Percentiles rank a stretch among this genome's conserved stretches.
These are phyloP conservation scores for Paramuricea clavata DNA, from an alignment of 92 coral and sea anemone genomes.

Conservation along the genomic window DNA sequence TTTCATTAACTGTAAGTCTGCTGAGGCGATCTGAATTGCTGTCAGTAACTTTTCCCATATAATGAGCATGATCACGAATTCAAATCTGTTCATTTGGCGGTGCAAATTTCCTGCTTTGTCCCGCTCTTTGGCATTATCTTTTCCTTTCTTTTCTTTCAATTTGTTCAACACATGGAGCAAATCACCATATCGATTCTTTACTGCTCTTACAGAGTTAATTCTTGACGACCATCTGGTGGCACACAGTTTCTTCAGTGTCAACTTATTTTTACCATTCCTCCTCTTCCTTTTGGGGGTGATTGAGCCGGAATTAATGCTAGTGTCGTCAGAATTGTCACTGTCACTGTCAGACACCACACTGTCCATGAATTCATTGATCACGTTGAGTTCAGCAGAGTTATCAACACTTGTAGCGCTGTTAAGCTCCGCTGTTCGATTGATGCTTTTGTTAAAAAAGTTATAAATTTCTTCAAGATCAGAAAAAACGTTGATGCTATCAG, in stretches of 20 bases:
- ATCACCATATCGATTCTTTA: constrained; percentile 9
- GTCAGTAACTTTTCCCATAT: constrained; percentile 3
- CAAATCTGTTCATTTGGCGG: neutral
- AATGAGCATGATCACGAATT: constrained; percentile 11
- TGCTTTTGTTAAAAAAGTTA: too few relatives aligned
- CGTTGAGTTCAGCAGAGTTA: neutral
- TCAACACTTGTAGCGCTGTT: neutral
- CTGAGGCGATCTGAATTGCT: constrained; percentile 11
- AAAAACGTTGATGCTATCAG: neutral
- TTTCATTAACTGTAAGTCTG: constrained; percentile 8
- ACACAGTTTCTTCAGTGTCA: neutral
- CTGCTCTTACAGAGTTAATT: constrained; percentile 2
- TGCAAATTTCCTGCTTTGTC: neutral
- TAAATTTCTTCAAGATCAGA: neutral
- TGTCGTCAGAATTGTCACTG: neutral
- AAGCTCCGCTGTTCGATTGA: too few relatives aligned
- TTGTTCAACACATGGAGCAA: neutral
- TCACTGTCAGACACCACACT: neutral
- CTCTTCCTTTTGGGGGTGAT: neutral
- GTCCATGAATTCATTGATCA: neutral
- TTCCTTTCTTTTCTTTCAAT: neutral
- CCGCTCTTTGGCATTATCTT: too few relatives aligned
- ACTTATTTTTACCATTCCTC: neutral
- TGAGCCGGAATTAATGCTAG: neutral
- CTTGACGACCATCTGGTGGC: neutral